phyloP scores from a whole-genome alignment of 2,797 vertebrate genomes.

The Cygnus olor region DNA sequence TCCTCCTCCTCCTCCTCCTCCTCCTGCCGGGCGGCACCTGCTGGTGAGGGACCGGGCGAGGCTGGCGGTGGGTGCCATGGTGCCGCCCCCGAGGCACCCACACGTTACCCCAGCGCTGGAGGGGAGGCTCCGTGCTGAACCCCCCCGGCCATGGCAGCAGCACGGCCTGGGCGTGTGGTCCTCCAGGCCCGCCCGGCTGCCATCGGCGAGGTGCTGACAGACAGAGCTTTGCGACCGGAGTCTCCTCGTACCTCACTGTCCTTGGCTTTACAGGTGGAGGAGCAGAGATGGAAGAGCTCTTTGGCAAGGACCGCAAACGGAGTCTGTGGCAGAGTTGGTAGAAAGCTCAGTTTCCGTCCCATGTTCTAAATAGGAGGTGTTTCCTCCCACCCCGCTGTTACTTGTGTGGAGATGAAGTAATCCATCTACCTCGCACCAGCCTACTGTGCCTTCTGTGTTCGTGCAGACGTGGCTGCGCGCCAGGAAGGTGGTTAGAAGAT shows the following conservation, averaged over 20 bases:
- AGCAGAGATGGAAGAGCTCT: not conserved
- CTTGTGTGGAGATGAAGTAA: slow-evolving; percentile 31
- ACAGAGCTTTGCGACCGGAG: not conserved
- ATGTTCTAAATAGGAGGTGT: not conserved
- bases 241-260: not conserved
- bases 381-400: slow-evolving; percentile 50
- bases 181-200: not conserved
- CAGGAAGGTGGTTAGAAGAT: not conserved
- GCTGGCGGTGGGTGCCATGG: not conserved
- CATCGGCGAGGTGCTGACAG: not conserved
- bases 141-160: not conserved
- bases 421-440: slow-evolving; percentile 41
- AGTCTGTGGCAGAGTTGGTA: not conserved
- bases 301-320: not conserved
- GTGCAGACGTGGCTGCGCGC: slow-evolving; percentile 1
- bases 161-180: not conserved
- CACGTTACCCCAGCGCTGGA: not conserved
- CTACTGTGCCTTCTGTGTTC: slow-evolving; percentile 37
- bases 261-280: not conserved
- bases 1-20: not conserved
- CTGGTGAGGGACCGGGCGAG: not conserved
- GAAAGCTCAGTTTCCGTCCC: slow-evolving; percentile 31
- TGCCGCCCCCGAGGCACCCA: not conserved
- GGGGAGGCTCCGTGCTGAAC: not conserved
- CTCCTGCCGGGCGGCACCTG: slow-evolving; percentile 50